These are phyloP conservation scores for human (Homo sapiens) DNA, from an alignment of 2,113 vertebrate species.

Conservation along the genomic window GRCh38 chr3:44131501-44132000, in stretches of 20 bases:
- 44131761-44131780: neutral
- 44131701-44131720: neutral
- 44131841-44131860: neutral
- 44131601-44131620: constrained; percentile 35
- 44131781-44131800: neutral
- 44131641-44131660: neutral
- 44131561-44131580: neutral
- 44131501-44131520: neutral
- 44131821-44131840: constrained; percentile 21
- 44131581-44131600: neutral
- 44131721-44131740: neutral
- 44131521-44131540: neutral
- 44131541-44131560: neutral
- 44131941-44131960: neutral
- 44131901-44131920: constrained; percentile 53
- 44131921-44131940: neutral
- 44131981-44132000: neutral
- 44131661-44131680: neutral
- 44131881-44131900: constrained; percentile 37
- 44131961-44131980: neutral
- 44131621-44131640: neutral
- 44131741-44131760: neutral
- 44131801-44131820: neutral
- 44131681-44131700: neutral
- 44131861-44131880: neutral